Percentiles rank a stretch among this genome's conserved stretches.
These are phyloP conservation scores for Neoarius graeffei DNA, from an alignment of 2,113 vertebrate genomes.

Conservation along the genomic window DNA sequence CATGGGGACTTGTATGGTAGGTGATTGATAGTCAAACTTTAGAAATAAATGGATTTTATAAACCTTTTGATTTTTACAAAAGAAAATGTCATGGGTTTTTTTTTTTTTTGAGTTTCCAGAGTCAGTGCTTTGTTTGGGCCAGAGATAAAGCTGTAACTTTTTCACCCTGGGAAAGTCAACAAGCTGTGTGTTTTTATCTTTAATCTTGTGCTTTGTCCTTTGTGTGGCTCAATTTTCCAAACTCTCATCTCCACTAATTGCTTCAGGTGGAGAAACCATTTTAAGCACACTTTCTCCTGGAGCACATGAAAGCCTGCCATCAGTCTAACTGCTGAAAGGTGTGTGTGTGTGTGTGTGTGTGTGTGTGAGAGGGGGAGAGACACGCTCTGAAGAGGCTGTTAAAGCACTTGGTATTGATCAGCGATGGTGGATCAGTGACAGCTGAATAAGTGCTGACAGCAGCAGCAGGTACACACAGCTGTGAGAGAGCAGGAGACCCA, in stretches of 20 bases:
- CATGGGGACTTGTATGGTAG: background rate
- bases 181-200: background rate
- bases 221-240: background rate
- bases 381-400: background rate
- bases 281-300: background rate
- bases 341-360: background rate
- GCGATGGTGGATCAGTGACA: constrained; percentile 6
- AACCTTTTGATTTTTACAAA: background rate
- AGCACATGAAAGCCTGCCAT: background rate
- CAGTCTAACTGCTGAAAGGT: background rate
- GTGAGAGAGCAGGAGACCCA: background rate
- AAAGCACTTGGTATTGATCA: constrained; percentile 39
- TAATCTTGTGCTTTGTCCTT: background rate
- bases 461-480: constrained; percentile 35
- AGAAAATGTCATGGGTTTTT: background rate
- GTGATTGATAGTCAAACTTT: background rate
- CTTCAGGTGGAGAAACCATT: background rate
- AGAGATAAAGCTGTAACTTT: background rate
- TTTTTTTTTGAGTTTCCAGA: background rate
- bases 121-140: background rate
- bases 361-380: background rate
- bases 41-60: too few relatives aligned
- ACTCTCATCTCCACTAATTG: background rate
- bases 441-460: constrained; percentile 41
- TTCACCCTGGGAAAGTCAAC: background rate